phyloP scores from a whole-genome alignment of 1,140 invertebrate genomes.

The Diorhabda elongata region DNA sequence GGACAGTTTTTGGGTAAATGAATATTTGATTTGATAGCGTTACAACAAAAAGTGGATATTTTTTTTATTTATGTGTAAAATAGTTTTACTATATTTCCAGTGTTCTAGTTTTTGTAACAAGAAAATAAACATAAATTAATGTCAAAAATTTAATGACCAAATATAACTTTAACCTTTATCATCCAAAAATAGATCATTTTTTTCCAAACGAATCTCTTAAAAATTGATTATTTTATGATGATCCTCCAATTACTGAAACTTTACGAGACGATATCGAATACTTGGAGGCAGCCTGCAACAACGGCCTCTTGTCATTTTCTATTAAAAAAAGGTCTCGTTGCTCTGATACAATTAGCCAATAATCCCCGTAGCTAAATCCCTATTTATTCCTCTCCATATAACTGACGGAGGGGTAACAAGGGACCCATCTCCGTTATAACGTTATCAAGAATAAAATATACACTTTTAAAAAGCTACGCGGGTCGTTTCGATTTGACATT shows the following conservation, averaged over 20 bases:
- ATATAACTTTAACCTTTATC: too few species aligned
- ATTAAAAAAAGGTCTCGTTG: conserved; percentile 18
- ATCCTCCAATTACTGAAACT: not conserved
- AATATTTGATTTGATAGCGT: too few species aligned
- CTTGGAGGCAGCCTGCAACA: conserved; percentile 4
- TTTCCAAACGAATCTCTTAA: not conserved
- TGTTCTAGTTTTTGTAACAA: too few species aligned
- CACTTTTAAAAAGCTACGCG: not conserved
- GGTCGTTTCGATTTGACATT: too few species aligned
- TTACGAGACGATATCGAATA: conserved; percentile 1
- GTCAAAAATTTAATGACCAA: too few species aligned
- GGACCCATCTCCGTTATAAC: conserved; percentile 31
- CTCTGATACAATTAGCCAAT: conserved; percentile 39
- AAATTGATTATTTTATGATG: not conserved
- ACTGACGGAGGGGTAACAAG: conserved; percentile 38
- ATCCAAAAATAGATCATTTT: too few species aligned
- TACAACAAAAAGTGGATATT: too few species aligned
- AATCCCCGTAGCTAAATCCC: conserved; percentile 40
- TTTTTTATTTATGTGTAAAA: too few species aligned
- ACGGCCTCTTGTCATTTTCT: conserved; percentile 5
- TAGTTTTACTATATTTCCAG: too few species aligned
- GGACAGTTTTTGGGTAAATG: too few species aligned
- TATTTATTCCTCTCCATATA: conserved; percentile 43
- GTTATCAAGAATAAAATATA: not conserved
- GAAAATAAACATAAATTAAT: too few species aligned